Base-by-base conservation (phyloP, 2,888 invertebrate genomes). In the Physocephala rufipes region DNA sequence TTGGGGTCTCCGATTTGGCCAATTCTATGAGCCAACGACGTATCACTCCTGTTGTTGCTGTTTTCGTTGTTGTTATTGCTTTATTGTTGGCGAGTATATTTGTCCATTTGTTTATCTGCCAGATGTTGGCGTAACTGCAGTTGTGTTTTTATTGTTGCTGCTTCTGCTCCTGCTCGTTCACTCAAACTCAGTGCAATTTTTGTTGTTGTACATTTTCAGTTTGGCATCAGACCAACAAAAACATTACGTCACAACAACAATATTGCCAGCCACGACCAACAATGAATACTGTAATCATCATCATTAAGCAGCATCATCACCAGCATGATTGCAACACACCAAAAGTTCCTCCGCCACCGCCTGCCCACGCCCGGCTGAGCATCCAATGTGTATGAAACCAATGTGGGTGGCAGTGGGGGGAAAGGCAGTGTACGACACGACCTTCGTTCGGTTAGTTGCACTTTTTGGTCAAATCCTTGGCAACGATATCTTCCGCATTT, bases 401-500 rank as follows among this genome's bases (percentile, higher is more conserved):
- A n/a, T n/a, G n/a, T n/a, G n/a, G 16, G 43, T 9, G 21, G 36
- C 19, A n/a, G 62, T 3, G 19, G 19, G 12, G 7, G 36, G 24
- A 26, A 28, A 24, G n/a, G 28, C 28, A 36, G 5, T 4, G 36
- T 9, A 36, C 12, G 28, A 15, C 59, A 30, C 75, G 77, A 77
- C 77, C 76, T 75, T 77, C 75, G 66, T 58, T 72, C 74, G 75
- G 76, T 76, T 76, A 73, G 73, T 75, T 75, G 75, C 74, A 74
- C 73, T 75, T 75, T 74, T 68, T 70, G 64, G 19, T 72, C 72
- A 72, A 49, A 59, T 24, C 49, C 47, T 19, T 43, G 62, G 49
- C 26, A 59, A 53, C 66, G 63, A 64, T 66, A 63, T 71, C 45
- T 66, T 71, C 59, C 71, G 66, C 62, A 62, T 69, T 65, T 61